Base-by-base conservation (phyloP, 2,113 vertebrate species). In the Porphyrio hochstetteri region DNA sequence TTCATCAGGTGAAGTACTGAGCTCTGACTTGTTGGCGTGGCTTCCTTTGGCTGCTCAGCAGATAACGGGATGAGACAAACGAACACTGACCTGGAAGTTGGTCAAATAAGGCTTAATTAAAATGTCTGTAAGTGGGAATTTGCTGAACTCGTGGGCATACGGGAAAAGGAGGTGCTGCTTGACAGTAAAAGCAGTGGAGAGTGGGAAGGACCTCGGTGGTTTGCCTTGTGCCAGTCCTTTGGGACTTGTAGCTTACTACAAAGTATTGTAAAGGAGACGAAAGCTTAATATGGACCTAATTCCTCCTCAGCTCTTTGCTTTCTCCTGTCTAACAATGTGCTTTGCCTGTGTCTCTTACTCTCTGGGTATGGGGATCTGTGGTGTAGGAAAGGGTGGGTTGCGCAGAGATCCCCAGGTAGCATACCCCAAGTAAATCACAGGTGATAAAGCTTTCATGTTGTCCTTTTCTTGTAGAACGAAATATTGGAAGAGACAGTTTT, bases 1-100 rank as follows among this genome's bases (percentile, higher is more conserved):
- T 99, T 99, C 96, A 98, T 99, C 95, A 98, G 99, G 99, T 99
- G 94, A 98, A 53, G 4, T 28, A 21, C 65, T 59, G 50, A 64
- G 79, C 67, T 72, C 80, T 72, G 92, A 36, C 20, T 82, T 85
- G 42, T 88, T 93, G 81, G 33, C 80, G 5, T 56, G 56, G 44
- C 57, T 88, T 88, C 1, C 11, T 86, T 75, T 63, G 40, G 16
- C 72, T 84, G 16, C 68, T 40, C 15, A 8, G 56, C 48, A 96
- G 92, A 89, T 95, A 79, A 93, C 91, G 69, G 83, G 80, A 69
- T 76, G 90, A 94, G 65, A 65, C 67, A 57, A 93, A 70, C 57
- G 27, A 67, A 28, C 77, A 31, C 80, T 71, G 72, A 27, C 81
- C 93, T 93, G 94, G 83, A 94, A 91, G 88, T 8, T 75, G 76